Base-by-base conservation (phyloP, 2,888 invertebrate genomes). In the Morinoia aosen region DNA sequence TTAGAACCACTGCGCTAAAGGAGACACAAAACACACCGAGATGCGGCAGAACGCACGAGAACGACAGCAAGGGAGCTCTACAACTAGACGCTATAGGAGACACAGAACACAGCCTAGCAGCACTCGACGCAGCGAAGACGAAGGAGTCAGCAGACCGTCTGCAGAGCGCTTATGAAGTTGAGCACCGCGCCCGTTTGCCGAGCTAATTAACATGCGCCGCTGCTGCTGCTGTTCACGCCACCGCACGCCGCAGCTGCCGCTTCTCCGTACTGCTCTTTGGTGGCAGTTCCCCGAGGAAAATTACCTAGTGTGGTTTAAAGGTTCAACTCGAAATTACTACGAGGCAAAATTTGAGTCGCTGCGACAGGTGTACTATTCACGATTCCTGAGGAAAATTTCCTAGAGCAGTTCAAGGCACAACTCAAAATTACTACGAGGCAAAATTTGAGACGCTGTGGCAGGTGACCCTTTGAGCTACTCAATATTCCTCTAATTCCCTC, bases 141-240 rank as follows among this genome's bases (percentile, higher is more conserved):
- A 56, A 10, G 91, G 57, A 57, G 93, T 93, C 58, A 57, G 12
- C 33, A 57, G 93, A 56, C 25, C 93, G 56, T 93, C 93, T 93
- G 93, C n/a, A 39, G 19, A 57, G 25, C 33, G 93, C 57, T 93
- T 93, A 93, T 93, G 93, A 93, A 93, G 58, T 93, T 93, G 93
- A 93, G 93, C 93, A 93, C 93, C 93, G 93, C 93, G 48, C 93
- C 93, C 93, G 93, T 58, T 93, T 33, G 57, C n/a, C 57, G 57
- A 33, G 57, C 57, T 93, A 93, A 93, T 93, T 93, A 93, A 57
- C 93, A 93, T 93, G 93, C 40, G 88, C 33, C 33, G 61, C 61
- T 61, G 19, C 61, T 19, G 76, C 76, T 76, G 57, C 93, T 93
- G 93, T 58, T 93, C 93, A 93, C 93, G 56, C 93, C 57, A 93